These are phyloP conservation scores for Perccottus glenii DNA, from an alignment of 2,113 vertebrate genomes.

Conservation along the genomic window DNA sequence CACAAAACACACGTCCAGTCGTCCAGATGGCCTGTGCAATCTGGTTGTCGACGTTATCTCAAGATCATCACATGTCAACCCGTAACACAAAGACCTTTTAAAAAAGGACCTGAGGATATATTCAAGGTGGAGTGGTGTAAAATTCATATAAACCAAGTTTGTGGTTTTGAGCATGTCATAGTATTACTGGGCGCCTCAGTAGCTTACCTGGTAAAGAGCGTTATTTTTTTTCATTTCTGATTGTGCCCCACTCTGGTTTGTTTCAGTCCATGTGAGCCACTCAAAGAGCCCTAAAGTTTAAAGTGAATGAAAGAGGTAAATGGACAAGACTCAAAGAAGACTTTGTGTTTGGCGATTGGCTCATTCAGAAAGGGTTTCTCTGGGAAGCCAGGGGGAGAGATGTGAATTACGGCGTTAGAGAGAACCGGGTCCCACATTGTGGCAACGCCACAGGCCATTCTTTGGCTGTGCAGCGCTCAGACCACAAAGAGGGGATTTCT, in stretches of 20 bases:
- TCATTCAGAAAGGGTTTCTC: slow-evolving; percentile 70
- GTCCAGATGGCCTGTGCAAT: slow-evolving; percentile 88
- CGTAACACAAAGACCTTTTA: slow-evolving; percentile 22
- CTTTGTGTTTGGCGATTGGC: slow-evolving; percentile 80
- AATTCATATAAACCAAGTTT: too few relatives aligned
- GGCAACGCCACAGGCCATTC: slow-evolving; percentile 81
- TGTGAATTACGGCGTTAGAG: slow-evolving; percentile 70
- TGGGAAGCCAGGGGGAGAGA: slow-evolving; percentile 77
- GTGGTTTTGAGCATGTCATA: too few relatives aligned
- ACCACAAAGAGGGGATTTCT: slow-evolving; percentile 86
- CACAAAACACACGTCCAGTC: slow-evolving; percentile 67
- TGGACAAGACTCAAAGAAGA: slow-evolving; percentile 81
- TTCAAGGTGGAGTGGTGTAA: not conserved
- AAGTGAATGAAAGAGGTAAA: slow-evolving; percentile 71
- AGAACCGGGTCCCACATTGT: slow-evolving; percentile 76
- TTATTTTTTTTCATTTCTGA: not conserved
- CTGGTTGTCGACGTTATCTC: slow-evolving; percentile 76
- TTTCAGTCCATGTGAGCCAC: slow-evolving; percentile 83
- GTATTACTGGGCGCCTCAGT: too few relatives aligned
- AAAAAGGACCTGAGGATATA: not conserved
- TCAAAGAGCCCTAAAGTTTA: slow-evolving; percentile 87
- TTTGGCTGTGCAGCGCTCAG: slow-evolving; percentile 80
- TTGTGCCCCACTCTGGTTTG: slow-evolving; percentile 30
- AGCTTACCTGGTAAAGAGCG: too few relatives aligned
- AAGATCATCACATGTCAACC: slow-evolving; percentile 71